These are phyloP conservation scores for Chiloscyllium punctatum DNA, from an alignment of 2,797 vertebrate species.

Conservation along the genomic window DNA sequence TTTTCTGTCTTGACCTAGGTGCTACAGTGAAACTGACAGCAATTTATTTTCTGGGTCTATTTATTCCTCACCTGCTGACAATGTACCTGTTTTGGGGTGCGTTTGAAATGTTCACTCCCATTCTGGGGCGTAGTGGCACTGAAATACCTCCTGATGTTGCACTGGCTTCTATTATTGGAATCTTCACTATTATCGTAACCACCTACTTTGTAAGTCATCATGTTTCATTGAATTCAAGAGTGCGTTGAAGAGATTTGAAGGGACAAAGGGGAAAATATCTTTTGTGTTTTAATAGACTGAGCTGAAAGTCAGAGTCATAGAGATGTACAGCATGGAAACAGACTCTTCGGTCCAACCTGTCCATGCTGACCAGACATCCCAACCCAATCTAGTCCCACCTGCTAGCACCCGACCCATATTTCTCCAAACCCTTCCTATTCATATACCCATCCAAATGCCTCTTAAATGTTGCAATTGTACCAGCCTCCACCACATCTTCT, in stretches of 20 bases:
- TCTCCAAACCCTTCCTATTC: no score
- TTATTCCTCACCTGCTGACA: constrained; percentile 78
- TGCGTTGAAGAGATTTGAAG: no score
- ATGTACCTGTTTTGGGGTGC: constrained; percentile 90
- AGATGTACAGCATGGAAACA: no score
- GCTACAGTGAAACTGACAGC: constrained; percentile 71
- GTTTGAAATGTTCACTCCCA: constrained; percentile 94
- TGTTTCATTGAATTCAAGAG: not conserved
- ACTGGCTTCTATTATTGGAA: constrained; percentile 72
- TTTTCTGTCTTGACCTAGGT: constrained; percentile 54
- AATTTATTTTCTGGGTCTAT: constrained; percentile 78
- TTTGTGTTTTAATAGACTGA: not conserved
- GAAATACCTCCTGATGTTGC: constrained; percentile 87
- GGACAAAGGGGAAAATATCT: no score
- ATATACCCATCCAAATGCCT: no score
- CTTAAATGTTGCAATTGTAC: no score
- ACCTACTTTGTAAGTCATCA: constrained; percentile 83
- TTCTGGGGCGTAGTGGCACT: constrained; percentile 89
- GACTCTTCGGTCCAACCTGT: no score
- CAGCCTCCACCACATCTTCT: no score
- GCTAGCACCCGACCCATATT: no score
- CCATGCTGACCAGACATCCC: no score
- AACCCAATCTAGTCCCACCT: no score
- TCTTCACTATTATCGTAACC: constrained; percentile 73
- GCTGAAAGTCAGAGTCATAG: not conserved